Percentiles rank a stretch among this genome's conserved stretches.
Conservation (phyloP, 2,888 invertebrate species). For the Pseudanteris insignis region DNA sequence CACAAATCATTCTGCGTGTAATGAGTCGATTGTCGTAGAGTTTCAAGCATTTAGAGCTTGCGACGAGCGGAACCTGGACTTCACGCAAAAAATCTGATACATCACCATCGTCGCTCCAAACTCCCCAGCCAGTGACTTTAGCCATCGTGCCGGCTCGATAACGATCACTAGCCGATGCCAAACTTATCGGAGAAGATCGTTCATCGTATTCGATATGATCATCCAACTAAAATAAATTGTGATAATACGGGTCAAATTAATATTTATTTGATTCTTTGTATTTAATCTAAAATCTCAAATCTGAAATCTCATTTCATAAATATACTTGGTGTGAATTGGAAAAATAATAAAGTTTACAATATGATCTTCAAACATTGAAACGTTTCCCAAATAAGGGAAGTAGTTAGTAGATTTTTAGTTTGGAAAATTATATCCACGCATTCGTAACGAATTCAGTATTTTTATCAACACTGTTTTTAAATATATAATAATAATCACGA, state of each 20-base stretch:
- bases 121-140: slow-evolving; percentile 61
- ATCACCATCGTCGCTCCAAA: slow-evolving; percentile 47
- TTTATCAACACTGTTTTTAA: too few relatives aligned
- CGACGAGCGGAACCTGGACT: slow-evolving; percentile 55
- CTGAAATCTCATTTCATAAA: too few relatives aligned
- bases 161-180: slow-evolving; percentile 50
- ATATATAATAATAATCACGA: too few relatives aligned
- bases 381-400: too few relatives aligned
- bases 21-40: slow-evolving; percentile 59
- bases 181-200: slow-evolving; percentile 48
- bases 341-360: too few relatives aligned
- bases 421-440: too few relatives aligned
- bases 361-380: too few relatives aligned
- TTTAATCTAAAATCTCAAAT: neutral
- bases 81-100: slow-evolving; percentile 52
- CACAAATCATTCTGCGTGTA: slow-evolving; percentile 72
- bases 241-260: too few relatives aligned
- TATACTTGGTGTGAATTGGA: too few relatives aligned
- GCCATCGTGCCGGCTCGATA: slow-evolving; percentile 51
- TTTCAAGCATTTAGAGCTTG: slow-evolving; percentile 49
- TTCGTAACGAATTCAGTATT: too few relatives aligned
- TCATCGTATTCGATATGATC: slow-evolving; percentile 46
- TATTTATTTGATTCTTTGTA: neutral
- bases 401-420: too few relatives aligned
- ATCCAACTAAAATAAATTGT: slow-evolving; percentile 49